Percentiles rank a stretch among this genome's conserved stretches.
These are phyloP conservation scores for Lasius platythorax DNA, from an alignment of 2,888 invertebrate species.

Conservation along the genomic window DNA sequence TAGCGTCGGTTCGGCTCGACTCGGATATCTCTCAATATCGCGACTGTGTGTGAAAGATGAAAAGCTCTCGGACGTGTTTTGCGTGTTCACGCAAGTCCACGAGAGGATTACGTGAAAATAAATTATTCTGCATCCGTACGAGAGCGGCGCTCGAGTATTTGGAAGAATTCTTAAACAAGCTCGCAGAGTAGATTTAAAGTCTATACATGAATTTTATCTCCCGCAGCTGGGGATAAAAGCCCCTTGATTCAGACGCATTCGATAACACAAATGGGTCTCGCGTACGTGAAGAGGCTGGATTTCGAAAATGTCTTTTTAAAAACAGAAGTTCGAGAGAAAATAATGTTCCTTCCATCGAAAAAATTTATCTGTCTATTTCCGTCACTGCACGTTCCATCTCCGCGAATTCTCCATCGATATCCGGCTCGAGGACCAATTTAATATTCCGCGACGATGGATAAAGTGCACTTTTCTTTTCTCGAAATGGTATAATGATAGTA, in stretches of 20 bases:
- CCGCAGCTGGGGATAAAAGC: background rate
- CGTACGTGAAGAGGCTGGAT: background rate
- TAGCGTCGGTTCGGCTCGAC: background rate
- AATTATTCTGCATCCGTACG: background rate
- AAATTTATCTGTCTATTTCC: conserved; percentile 38
- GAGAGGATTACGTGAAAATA: background rate
- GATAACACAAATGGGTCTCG: background rate
- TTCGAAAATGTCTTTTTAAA: background rate
- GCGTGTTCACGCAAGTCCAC: background rate
- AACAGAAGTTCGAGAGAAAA: background rate
- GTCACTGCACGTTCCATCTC: background rate
- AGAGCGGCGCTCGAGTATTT: background rate
- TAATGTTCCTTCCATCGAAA: conserved; percentile 3
- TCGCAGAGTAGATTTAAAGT: background rate
- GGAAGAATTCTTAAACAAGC: background rate
- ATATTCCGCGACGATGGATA: conserved; percentile 16
- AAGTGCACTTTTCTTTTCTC: conserved; percentile 4
- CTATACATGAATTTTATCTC: background rate
- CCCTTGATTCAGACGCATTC: background rate
- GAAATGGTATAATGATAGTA: conserved; percentile 22
- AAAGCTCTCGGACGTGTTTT: background rate
- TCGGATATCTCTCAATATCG: background rate
- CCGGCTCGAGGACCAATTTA: conserved; percentile 41
- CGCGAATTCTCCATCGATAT: conserved; percentile 35
- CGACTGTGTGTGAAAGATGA: background rate